These are phyloP conservation scores for Mesopsocus fuscifrons DNA, from an alignment of 2,888 invertebrate genomes.

Conservation along the genomic window DNA sequence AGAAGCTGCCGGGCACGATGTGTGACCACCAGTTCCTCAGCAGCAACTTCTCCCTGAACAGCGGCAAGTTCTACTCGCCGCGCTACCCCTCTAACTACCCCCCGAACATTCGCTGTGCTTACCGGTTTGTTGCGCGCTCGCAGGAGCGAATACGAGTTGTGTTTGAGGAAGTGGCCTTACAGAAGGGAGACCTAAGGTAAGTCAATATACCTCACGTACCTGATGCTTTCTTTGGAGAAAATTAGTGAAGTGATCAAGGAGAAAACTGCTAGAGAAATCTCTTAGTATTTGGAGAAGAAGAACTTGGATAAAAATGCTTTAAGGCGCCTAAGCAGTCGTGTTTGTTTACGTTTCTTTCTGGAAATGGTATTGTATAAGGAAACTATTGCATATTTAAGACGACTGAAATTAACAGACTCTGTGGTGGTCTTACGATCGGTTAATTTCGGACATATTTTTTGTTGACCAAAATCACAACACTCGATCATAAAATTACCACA, in stretches of 20 bases:
- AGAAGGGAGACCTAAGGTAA: conserved; percentile 61
- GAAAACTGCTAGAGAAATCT: no score
- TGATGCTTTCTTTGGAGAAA: conserved; percentile 7
- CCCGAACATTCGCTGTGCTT: conserved; percentile 73
- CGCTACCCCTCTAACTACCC: conserved; percentile 93
- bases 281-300: no score
- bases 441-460: no score
- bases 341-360: no score
- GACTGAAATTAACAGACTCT: no score
- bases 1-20: conserved; percentile 52
- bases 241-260: conserved; percentile 8
- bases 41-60: conserved; percentile 42
- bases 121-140: conserved; percentile 69
- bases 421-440: no score
- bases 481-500: no score
- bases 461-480: no score
- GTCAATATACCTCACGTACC: conserved; percentile 16
- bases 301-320: no score
- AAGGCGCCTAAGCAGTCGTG: no score
- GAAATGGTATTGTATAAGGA: no score
- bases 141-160: conserved; percentile 61
- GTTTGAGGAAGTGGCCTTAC: conserved; percentile 60
- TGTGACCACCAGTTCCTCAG: conserved; percentile 76
- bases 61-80: conserved; percentile 76
- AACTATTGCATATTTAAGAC: no score